A percentile compares a stretch with the other conserved stretches of the same genome.
Evolutionary conservation across 2,888 invertebrate species (phyloP).

Genomic region (Watsonalla cultraria): DNA sequence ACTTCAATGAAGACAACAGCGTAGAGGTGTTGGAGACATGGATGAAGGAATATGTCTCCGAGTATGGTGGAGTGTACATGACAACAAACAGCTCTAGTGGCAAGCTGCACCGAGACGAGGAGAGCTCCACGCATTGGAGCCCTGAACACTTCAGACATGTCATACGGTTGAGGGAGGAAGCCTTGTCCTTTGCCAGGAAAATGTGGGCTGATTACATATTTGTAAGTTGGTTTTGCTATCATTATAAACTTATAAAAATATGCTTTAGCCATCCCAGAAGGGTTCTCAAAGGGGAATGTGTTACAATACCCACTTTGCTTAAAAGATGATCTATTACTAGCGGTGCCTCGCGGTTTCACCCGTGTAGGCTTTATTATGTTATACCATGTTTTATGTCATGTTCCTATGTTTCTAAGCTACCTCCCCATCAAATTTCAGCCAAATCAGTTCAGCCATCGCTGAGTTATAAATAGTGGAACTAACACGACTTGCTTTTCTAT

Average conservation of each 20-base stretch:
- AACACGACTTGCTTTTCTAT: no score
- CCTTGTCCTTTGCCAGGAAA: conserved; percentile 83
- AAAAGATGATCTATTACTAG: no score
- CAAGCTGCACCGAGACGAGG: conserved; percentile 76
- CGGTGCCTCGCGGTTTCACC: no score
- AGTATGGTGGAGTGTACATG: conserved; percentile 86
- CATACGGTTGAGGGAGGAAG: conserved; percentile 87
- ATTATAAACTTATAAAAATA: no score
- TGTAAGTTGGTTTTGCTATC: conserved; percentile 74
- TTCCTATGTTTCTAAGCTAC: no score
- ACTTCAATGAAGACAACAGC: conserved; percentile 91
- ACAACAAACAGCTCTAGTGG: conserved; percentile 65
- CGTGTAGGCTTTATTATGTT: no score
- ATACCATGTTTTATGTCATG: no score
- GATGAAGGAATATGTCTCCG: conserved; percentile 77
- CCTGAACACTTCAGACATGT: conserved; percentile 85
- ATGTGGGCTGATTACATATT: conserved; percentile 94
- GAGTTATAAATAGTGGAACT: no score
- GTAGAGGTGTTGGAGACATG: conserved; percentile 85
- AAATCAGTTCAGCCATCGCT: no score
- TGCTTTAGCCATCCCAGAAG: neutral
- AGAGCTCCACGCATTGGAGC: conserved; percentile 86
- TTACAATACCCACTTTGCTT: no score
- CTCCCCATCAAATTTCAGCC: no score
- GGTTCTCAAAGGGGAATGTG: no score